Percentiles rank a stretch among this genome's conserved stretches.
phyloP scores from a whole-genome alignment of 2,888 invertebrate genomes.

The Cacoxenus indagator region DNA sequence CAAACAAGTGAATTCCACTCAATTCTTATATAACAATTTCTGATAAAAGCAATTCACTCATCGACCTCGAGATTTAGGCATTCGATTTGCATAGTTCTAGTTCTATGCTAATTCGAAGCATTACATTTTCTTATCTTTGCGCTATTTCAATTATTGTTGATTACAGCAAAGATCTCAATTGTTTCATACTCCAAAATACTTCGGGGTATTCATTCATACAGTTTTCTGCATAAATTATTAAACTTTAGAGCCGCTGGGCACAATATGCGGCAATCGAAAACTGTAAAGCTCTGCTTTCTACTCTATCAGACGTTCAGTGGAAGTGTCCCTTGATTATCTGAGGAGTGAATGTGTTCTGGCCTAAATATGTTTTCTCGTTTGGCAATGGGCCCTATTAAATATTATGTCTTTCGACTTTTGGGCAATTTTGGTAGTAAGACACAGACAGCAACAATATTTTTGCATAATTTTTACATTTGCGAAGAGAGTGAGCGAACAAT shows the following conservation, averaged over 20 bases:
- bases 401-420: conserved; percentile 25
- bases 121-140: neutral
- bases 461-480: conserved; percentile 22
- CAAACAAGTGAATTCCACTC: too few relatives aligned
- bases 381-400: conserved; percentile 21
- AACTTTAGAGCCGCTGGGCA: conserved; percentile 11
- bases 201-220: too few relatives aligned
- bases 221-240: conserved; percentile 2
- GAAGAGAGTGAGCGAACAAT: neutral
- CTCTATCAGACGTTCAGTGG: neutral
- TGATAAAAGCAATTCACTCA: too few relatives aligned
- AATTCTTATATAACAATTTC: too few relatives aligned
- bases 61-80: too few relatives aligned
- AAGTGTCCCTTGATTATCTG: neutral
- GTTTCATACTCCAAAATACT: too few relatives aligned
- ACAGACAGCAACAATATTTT: conserved; percentile 13
- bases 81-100: neutral
- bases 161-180: neutral
- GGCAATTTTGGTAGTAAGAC: neutral
- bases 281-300: too few relatives aligned
- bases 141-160: neutral
- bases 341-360: neutral
- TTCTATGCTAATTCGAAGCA: neutral
- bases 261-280: too few relatives aligned
- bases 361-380: conserved; percentile 10